Evolutionary conservation across 2,888 invertebrate genomes (phyloP), one percentile per base, ranked within the genome.

Genomic region (Eudemis profundana): DNA sequence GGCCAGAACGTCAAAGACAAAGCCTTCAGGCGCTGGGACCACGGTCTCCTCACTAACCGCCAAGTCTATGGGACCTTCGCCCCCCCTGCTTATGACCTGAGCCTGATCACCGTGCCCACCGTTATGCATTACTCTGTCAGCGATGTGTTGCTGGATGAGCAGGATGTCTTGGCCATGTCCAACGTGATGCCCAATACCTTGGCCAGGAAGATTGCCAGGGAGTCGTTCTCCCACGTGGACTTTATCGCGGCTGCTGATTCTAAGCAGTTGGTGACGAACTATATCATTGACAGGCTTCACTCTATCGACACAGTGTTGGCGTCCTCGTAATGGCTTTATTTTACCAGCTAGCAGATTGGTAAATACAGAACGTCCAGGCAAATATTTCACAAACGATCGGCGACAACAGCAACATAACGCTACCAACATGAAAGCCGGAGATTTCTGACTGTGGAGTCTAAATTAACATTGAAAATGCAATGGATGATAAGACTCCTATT

Each of bases 1-100:
- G 78, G 76, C 8, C 78, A 78, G 51, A 76, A 76, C 51, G 70
- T 78, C 12, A 69, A 70, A 42, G 72, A 73, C 23, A 66, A 27
- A 33, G 1, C 50, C 4, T 78, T 78, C 69, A 72, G 70, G 51
- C 68, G 76, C 47, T 78, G 73, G 72, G 66, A 77, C 57, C 69
- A 70, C 29, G 71, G 73, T 23, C 19, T 69, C 1, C 0, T 70
- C 0, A 15, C 21, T 12, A 78, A 78, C 42, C 61, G 72, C 10
- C 4, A 49, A 4, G 62, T 29, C 3, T 78, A 78, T 19, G 72
- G 76, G 0, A 19, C 51, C 27, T 8, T 46, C 21, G 40, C 14
- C 10, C 65, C 65, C 5, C 70, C 66, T 12, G 0, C 62, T 0
- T 79, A 74, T 46, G 70, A 77, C 49, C 46, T 78, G 4, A 64